A percentile compares a stretch with the other conserved stretches of the same genome.
Evolutionary conservation across 2,888 invertebrate species (phyloP).

Genomic region (Nemotelus nigrinus): DNA sequence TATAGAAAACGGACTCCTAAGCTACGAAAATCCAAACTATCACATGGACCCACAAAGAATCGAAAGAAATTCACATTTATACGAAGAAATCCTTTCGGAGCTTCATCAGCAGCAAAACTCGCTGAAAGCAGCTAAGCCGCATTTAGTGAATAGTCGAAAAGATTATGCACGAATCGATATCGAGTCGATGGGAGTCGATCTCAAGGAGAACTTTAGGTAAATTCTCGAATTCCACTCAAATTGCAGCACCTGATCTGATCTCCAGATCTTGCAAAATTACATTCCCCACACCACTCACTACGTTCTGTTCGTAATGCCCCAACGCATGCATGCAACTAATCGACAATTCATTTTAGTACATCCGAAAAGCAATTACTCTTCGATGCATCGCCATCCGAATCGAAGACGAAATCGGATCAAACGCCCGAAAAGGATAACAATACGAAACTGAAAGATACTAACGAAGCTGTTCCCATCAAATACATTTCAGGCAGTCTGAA

Average conservation of each 20-base stretch:
- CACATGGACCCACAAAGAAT: conserved; percentile 81
- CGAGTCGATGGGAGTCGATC: conserved; percentile 77
- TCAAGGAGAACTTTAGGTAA: conserved; percentile 61
- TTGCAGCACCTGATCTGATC: too few relatives aligned
- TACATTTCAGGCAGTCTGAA: conserved; percentile 55
- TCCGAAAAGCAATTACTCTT: conserved; percentile 54
- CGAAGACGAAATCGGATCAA: conserved; percentile 56
- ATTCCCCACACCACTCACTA: too few relatives aligned
- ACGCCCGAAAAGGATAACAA: conserved; percentile 53
- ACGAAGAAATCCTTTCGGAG: conserved; percentile 66
- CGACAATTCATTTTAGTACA: conserved; percentile 50
- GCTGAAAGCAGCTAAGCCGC: conserved; percentile 61
- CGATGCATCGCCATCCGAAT: conserved; percentile 54
- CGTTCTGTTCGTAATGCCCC: too few relatives aligned
- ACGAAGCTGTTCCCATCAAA: conserved; percentile 52
- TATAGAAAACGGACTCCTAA: conserved; percentile 87
- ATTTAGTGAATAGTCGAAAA: conserved; percentile 70
- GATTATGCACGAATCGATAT: conserved; percentile 75
- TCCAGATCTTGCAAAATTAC: too few relatives aligned
- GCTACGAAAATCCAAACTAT: conserved; percentile 93
- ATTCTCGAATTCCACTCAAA: not conserved
- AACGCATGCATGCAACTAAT: not conserved
- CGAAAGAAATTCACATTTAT: conserved; percentile 76
- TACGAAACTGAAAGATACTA: conserved; percentile 48
- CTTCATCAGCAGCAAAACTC: conserved; percentile 53